Conservation (phyloP, 2,888 invertebrate species). For the Rhopalosiphum nymphaeae region DNA sequence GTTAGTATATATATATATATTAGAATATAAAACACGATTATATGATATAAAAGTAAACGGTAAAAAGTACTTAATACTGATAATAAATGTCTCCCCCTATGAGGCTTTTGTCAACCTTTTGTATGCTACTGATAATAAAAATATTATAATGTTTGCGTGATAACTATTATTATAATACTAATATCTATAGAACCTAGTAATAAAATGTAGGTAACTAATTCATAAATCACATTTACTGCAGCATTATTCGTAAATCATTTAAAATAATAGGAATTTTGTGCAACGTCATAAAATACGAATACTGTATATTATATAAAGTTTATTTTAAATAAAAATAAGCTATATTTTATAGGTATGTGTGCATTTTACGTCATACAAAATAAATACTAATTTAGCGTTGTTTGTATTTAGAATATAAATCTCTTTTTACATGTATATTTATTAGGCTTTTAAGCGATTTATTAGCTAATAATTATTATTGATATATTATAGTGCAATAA, state of each 20-base stretch:
- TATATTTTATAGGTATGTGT: not conserved
- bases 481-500: not conserved
- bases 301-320: not conserved
- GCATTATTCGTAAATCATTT: conserved; percentile 27
- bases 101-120: not conserved
- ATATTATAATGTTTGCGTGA: conserved; percentile 1
- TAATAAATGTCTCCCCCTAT: not conserved
- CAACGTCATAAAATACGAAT: not conserved
- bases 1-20: not conserved
- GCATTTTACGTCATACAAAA: not conserved
- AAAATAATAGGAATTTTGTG: conserved; percentile 26
- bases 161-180: not conserved
- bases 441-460: not conserved
- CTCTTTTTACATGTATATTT: not conserved
- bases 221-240: conserved; percentile 18
- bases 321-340: not conserved
- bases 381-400: not conserved
- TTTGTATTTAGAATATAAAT: not conserved
- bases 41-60: no score
- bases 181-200: not conserved
- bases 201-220: not conserved
- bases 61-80: not conserved
- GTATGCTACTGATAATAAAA: not conserved
- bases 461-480: not conserved
- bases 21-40: not conserved